Evolutionary conservation across 2,888 invertebrate genomes (phyloP).

Genomic region (Dioctria linearis): DNA sequence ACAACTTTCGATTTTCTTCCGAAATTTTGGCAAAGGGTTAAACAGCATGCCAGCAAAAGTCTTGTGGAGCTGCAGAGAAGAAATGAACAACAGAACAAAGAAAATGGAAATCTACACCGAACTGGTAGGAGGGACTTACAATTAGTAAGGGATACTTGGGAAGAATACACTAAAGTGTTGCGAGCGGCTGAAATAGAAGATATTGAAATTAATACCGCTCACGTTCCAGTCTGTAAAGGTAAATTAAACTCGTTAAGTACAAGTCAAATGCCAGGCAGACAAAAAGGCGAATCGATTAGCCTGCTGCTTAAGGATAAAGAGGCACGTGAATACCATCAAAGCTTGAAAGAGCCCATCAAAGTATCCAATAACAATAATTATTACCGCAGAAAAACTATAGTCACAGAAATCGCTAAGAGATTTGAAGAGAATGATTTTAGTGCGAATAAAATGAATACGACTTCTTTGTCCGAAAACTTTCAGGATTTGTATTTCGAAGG

Average conservation of each 20-base stretch:
- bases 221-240: slow-evolving; percentile 28
- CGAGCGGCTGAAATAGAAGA: slow-evolving; percentile 5
- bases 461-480: neutral
- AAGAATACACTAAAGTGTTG: slow-evolving; percentile 46
- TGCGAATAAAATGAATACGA: slow-evolving; percentile 25
- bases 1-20: slow-evolving; percentile 65
- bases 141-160: neutral
- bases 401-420: slow-evolving; percentile 69
- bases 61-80: slow-evolving; percentile 61
- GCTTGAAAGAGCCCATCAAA: neutral
- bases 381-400: slow-evolving; percentile 55
- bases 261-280: slow-evolving; percentile 39
- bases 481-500: slow-evolving; percentile 37
- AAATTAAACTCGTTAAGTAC: slow-evolving; percentile 28
- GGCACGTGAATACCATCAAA: slow-evolving; percentile 9
- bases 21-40: slow-evolving; percentile 65
- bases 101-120: slow-evolving; percentile 7
- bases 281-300: slow-evolving; percentile 39
- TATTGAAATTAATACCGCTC: slow-evolving; percentile 21
- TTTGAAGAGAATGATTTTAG: slow-evolving; percentile 63
- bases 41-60: slow-evolving; percentile 64
- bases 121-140: slow-evolving; percentile 61
- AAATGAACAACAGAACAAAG: neutral
- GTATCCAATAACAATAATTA: slow-evolving; percentile 3
- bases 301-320: neutral